Evolutionary conservation across 2,888 invertebrate genomes (phyloP).

Genomic region (Tetranychus piercei): DNA sequence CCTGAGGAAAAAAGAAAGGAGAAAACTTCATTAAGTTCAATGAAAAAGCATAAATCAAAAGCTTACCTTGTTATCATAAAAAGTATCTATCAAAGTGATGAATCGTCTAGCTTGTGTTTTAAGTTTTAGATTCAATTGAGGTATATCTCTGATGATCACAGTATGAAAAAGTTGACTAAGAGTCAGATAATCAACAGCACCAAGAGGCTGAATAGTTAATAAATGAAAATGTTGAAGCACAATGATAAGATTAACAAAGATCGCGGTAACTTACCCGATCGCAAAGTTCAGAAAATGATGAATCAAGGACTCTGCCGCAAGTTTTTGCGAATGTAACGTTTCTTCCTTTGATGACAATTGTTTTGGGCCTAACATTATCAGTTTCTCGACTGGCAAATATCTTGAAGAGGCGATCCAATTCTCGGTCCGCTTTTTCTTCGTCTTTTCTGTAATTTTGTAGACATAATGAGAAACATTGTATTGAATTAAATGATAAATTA

Average conservation of each 20-base stretch:
- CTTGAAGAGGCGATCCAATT: constrained; percentile 67
- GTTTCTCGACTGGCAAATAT: constrained; percentile 69
- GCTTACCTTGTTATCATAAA: constrained; percentile 62
- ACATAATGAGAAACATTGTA: too few relatives aligned
- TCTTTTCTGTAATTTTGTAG: constrained; percentile 39
- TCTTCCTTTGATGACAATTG: constrained; percentile 67
- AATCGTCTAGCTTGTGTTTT: constrained; percentile 81
- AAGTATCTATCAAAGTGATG: constrained; percentile 85
- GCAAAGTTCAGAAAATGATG: constrained; percentile 73
- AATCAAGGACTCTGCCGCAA: constrained; percentile 77
- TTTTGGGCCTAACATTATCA: constrained; percentile 62
- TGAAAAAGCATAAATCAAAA: background rate
- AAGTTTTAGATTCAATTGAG: constrained; percentile 53
- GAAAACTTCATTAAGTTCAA: background rate
- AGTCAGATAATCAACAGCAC: constrained; percentile 83
- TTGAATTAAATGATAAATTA: constrained; percentile 7
- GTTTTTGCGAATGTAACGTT: constrained; percentile 65
- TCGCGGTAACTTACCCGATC: constrained; percentile 46
- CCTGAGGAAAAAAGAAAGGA: constrained; percentile 31
- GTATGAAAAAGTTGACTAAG: constrained; percentile 86
- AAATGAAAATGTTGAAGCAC: constrained; percentile 24
- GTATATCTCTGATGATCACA: constrained; percentile 72
- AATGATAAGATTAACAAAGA: constrained; percentile 13
- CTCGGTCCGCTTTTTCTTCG: constrained; percentile 42
- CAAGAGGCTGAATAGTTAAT: constrained; percentile 50